phyloP scores from a whole-genome alignment of 1,140 invertebrate species.

The Melanaphis sacchari region DNA sequence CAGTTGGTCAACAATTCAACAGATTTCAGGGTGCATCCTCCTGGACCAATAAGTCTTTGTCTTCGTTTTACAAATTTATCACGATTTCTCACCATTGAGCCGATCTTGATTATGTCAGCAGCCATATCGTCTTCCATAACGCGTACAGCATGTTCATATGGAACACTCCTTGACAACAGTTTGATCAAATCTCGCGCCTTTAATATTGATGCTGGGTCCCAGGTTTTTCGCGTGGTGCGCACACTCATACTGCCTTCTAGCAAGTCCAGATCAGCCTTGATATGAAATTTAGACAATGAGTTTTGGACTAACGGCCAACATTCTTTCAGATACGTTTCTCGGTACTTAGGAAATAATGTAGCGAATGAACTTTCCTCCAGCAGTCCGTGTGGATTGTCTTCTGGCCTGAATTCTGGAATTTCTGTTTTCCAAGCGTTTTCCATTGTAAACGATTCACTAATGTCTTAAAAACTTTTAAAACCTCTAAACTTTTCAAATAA shows the following conservation, averaged over 20 bases:
- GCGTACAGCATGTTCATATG: conserved; percentile 90
- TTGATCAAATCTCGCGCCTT: conserved; percentile 98
- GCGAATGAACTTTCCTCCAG: conserved; percentile 81
- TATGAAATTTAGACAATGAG: conserved; percentile 75
- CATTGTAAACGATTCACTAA: conserved; percentile 63
- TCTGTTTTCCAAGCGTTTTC: conserved; percentile 89
- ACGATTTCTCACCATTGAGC: conserved; percentile 86
- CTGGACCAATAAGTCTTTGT: conserved; percentile 93
- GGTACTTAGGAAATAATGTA: conserved; percentile 87
- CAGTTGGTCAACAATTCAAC: conserved; percentile 98
- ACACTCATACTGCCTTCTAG: conserved; percentile 96
- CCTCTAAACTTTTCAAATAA: neutral
- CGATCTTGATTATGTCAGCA: conserved; percentile 98
- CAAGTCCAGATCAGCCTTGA: conserved; percentile 93
- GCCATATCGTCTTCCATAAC: conserved; percentile 89
- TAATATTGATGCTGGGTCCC: conserved; percentile 97
- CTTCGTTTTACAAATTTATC: conserved; percentile 96
- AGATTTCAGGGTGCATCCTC: conserved; percentile 96
- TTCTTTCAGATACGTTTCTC: conserved; percentile 95
- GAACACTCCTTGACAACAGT: conserved; percentile 92
- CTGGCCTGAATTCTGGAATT: conserved; percentile 86
- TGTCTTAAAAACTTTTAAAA: neutral
- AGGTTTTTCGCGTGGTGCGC: conserved; percentile 94
- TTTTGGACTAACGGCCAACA: conserved; percentile 96
- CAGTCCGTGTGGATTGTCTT: conserved; percentile 89